These are phyloP conservation scores for Papilio polytes DNA, from an alignment of 1,140 invertebrate genomes.

Conservation along the genomic window DNA sequence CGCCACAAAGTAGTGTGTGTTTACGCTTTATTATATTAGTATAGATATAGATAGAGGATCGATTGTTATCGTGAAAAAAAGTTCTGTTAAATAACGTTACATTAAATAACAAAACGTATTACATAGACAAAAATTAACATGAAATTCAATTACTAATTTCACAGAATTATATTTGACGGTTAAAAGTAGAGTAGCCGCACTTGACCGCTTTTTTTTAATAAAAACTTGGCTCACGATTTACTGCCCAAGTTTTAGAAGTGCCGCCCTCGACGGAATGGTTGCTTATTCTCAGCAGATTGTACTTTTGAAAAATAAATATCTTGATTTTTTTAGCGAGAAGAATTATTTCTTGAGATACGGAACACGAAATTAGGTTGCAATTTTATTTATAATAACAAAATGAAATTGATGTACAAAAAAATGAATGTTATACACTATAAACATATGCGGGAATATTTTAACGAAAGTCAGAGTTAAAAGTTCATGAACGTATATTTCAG, in stretches of 20 bases:
- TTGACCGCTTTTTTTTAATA: slow-evolving; percentile 59
- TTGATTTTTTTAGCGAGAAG: not conserved
- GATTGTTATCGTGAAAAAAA: too few relatives aligned
- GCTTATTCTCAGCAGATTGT: slow-evolving; percentile 47
- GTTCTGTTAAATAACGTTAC: not conserved
- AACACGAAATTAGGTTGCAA: not conserved
- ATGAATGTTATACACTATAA: too few relatives aligned
- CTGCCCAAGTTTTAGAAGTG: slow-evolving; percentile 55
- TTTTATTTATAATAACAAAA: not conserved
- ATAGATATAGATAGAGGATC: too few relatives aligned
- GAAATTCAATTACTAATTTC: slow-evolving; percentile 7
- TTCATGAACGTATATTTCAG: slow-evolving; percentile 33
- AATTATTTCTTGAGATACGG: not conserved
- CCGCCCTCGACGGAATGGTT: slow-evolving; percentile 46
- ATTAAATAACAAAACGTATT: not conserved
- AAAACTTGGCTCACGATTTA: slow-evolving; percentile 57
- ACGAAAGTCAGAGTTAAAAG: not conserved
- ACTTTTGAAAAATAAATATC: slow-evolving; percentile 36
- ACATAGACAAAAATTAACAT: not conserved
- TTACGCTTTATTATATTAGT: too few relatives aligned
- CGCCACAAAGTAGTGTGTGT: too few relatives aligned
- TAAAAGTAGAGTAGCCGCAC: slow-evolving; percentile 37
- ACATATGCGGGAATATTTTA: not conserved
- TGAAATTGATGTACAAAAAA: not conserved
- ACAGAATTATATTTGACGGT: slow-evolving; percentile 32